phyloP scores from a whole-genome alignment of 2,888 invertebrate species.

The Alviniconcha strummeri region DNA sequence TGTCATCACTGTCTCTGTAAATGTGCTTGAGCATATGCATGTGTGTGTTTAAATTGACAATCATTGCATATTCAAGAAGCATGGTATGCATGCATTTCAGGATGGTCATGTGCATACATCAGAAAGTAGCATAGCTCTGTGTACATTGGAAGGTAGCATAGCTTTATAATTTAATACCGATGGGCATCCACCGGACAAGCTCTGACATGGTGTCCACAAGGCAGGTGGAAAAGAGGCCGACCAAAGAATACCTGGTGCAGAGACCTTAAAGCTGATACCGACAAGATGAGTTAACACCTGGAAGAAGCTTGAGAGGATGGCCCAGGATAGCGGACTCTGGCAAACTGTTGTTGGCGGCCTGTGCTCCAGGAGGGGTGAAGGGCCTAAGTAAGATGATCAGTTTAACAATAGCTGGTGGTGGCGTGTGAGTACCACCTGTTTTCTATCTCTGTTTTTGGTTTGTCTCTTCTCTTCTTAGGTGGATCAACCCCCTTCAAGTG shows the following conservation, averaged over 20 bases:
- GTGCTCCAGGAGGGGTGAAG: neutral
- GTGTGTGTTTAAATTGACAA: neutral
- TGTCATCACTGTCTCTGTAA: too few species aligned
- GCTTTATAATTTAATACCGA: neutral
- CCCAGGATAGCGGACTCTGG: too few species aligned
- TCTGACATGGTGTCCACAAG: too few species aligned
- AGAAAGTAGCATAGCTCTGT: neutral
- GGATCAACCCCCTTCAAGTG: neutral
- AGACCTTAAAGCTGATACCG: too few species aligned
- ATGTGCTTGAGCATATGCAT: neutral
- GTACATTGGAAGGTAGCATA: neutral
- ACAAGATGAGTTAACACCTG: too few species aligned
- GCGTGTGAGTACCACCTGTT: neutral
- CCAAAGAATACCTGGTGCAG: too few species aligned
- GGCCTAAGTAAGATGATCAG: neutral
- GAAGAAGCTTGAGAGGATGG: too few species aligned
- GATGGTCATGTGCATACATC: neutral
- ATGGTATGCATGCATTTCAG: neutral
- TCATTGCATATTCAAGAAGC: too few species aligned
- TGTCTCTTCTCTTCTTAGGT: neutral
- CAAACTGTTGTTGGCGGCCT: neutral
- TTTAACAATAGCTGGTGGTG: neutral
- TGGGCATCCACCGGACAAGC: neutral
- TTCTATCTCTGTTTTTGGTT: neutral
- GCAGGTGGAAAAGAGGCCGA: too few species aligned